phyloP scores from a whole-genome alignment of 1,140 invertebrate species.

The Holcopasites calliopsidis region DNA sequence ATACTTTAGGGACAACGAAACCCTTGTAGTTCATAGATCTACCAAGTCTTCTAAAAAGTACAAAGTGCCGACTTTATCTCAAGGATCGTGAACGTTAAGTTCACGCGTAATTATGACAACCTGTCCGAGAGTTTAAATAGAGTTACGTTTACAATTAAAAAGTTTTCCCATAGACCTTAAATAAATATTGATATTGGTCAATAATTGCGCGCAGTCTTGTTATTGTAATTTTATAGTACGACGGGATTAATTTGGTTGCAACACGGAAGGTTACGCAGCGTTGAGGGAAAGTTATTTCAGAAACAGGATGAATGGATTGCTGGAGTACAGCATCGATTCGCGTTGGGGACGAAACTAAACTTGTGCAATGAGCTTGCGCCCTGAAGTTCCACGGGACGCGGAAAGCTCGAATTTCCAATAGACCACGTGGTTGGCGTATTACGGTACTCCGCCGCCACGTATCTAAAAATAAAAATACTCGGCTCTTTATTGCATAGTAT shows the following conservation, averaged over 20 bases:
- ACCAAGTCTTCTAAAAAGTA: too few relatives aligned
- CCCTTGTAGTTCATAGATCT: too few relatives aligned
- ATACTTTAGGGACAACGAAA: background rate
- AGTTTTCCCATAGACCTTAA: too few relatives aligned
- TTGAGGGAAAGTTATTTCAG: conserved; percentile 20
- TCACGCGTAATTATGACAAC: too few relatives aligned
- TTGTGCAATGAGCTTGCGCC: conserved; percentile 65
- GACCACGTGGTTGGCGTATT: conserved; percentile 51
- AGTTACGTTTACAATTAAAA: too few relatives aligned
- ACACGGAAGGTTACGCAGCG: background rate
- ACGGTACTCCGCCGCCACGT: background rate
- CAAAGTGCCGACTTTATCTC: too few relatives aligned
- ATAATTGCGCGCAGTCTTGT: too few relatives aligned
- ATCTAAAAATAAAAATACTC: background rate
- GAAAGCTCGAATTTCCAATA: conserved; percentile 59
- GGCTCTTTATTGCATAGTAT: background rate
- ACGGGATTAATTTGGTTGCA: background rate
- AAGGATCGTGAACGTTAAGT: too few relatives aligned
- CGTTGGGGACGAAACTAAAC: conserved; percentile 46
- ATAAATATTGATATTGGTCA: too few relatives aligned
- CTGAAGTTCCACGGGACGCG: conserved; percentile 41
- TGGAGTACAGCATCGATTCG: conserved; percentile 71
- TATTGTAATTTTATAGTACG: background rate
- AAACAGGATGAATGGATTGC: conserved; percentile 56
- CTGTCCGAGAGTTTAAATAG: too few relatives aligned